Evolutionary conservation across 2,797 vertebrate species (phyloP).

Genomic region (Hozukius guyotensis): DNA sequence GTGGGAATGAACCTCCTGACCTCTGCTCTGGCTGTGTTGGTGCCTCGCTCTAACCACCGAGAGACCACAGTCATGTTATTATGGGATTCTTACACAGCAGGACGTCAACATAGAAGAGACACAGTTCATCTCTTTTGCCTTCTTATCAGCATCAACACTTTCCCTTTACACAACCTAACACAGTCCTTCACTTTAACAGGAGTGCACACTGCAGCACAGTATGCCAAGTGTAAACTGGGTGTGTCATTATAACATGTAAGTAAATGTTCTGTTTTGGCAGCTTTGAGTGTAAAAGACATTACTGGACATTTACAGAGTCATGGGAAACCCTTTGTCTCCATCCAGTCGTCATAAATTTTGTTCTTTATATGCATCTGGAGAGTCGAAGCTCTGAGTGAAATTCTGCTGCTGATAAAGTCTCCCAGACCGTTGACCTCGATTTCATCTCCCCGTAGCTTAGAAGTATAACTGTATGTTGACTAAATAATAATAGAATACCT

Average conservation of each 20-base stretch:
- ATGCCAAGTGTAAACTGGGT: background rate
- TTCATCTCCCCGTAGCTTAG: background rate
- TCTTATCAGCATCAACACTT: background rate
- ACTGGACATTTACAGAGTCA: slow-evolving; percentile 11
- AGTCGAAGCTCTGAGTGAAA: background rate
- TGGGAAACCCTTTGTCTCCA: slow-evolving; percentile 21
- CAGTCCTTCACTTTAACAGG: background rate
- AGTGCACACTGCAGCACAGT: background rate
- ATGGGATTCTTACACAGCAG: background rate
- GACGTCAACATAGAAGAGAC: background rate
- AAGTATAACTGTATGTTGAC: background rate
- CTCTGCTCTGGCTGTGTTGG: background rate
- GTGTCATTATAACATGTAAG: slow-evolving; percentile 7
- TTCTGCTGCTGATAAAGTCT: slow-evolving; percentile 9
- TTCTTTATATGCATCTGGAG: slow-evolving; percentile 10
- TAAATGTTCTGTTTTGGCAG: slow-evolving; percentile 12
- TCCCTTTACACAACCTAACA: background rate
- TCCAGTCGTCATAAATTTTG: background rate
- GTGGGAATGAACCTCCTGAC: slow-evolving; percentile 5
- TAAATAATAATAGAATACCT: background rate
- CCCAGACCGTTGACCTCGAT: background rate
- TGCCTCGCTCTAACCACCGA: background rate
- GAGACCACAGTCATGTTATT: background rate
- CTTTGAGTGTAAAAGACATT: background rate
- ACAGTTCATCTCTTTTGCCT: background rate